Evolutionary conservation across 1,140 invertebrate genomes (phyloP), one percentile per base, ranked within the genome.

Genomic region (Hormaphis cornu): DNA sequence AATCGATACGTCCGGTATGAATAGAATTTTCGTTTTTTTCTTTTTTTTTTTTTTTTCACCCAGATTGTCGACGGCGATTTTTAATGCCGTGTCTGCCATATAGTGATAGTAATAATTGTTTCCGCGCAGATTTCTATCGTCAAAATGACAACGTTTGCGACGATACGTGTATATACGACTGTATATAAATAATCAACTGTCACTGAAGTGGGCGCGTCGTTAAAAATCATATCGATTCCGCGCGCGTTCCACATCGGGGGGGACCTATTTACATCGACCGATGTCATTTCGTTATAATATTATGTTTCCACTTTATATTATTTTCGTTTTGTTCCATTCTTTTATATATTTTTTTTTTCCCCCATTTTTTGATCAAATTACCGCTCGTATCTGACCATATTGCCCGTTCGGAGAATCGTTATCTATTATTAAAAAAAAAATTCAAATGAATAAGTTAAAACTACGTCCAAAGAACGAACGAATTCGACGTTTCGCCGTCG

Each of bases 1-100:
- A 66, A 66, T 66, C 61, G 61, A 66, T 66, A 66, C 61, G 61
- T 66, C 61, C 61, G 61, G 61, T 66, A 66, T 66, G 61, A 48
- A 66, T 66, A 46, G 44, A 14, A 22, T 12, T 26, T 42, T 7
- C 24, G n/a, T 56, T 28, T 37, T 3, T 37, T 40, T 30, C 18
- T 35, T 58, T 40, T 40, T 40, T n/a, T 42, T 10, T 18, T 20
- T 46, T 33, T 24, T 12, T 66, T 14, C 24, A 14, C 46, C 28
- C 59, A 66, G 61, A 66, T 48, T 50, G 33, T 33, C 2, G 4
- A 66, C 8, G 35, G 30, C 40, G 59, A 63, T 63, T 22, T 48
- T 50, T n/a, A 28, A 8, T 30, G 44, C 50, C 50, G 48, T 33
- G 28, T 66, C 24, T 50, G n/a, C 59, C 61, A 48, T 28, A 7